phyloP scores from a whole-genome alignment of 2,113 vertebrate species.

The Xerus inauris region DNA sequence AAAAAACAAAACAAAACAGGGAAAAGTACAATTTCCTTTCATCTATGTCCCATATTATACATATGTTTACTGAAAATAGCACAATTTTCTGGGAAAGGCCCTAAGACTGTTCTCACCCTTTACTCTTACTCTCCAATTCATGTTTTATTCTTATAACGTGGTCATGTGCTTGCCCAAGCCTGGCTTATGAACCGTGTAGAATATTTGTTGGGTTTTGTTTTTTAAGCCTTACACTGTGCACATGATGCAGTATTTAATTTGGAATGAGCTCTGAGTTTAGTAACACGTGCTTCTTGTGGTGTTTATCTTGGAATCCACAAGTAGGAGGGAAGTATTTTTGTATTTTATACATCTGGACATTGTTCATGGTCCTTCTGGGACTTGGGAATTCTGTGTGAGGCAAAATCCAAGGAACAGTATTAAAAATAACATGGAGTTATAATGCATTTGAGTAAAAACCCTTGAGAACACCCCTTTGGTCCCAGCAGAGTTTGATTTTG shows the following conservation, averaged over 20 bases:
- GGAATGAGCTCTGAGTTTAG: conserved; percentile 83
- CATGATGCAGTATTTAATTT: conserved; percentile 87
- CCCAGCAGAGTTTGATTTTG: conserved; percentile 60
- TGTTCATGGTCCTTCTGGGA: conserved; percentile 82
- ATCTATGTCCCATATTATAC: conserved; percentile 74
- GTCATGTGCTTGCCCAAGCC: conserved; percentile 79
- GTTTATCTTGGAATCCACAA: conserved; percentile 86
- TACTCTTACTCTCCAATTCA: conserved; percentile 70
- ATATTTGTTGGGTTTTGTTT: conserved; percentile 85
- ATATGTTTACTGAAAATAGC: conserved; percentile 72
- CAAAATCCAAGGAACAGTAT: conserved; percentile 70
- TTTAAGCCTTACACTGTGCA: conserved; percentile 81
- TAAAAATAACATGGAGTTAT: conserved; percentile 80
- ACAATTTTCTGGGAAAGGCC: conserved; percentile 79
- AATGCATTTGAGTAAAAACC: conserved; percentile 73
- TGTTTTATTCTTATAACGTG: conserved; percentile 79
- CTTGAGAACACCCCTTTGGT: conserved; percentile 65
- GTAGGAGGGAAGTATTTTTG: conserved; percentile 84
- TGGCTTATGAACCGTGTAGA: conserved; percentile 84
- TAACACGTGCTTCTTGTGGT: conserved; percentile 83
- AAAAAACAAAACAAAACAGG: conserved; percentile 78
- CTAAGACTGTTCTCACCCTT: conserved; percentile 68
- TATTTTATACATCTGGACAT: conserved; percentile 85
- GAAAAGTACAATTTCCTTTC: conserved; percentile 75
- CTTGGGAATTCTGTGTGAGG: conserved; percentile 80